Conservation (phyloP, 2,797 vertebrate species). For the Catharus ustulatus region DNA sequence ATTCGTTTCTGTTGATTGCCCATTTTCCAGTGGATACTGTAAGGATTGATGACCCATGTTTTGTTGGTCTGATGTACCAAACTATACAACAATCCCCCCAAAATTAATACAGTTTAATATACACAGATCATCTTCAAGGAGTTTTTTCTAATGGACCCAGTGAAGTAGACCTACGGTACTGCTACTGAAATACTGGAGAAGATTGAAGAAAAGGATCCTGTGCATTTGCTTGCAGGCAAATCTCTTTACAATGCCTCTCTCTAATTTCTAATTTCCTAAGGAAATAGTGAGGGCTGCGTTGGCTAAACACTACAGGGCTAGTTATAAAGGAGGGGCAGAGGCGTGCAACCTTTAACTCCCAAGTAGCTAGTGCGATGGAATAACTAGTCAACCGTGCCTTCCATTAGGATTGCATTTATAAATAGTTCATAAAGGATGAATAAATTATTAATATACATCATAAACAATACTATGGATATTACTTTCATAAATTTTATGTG, state of each 20-base stretch:
- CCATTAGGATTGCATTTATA: slow-evolving; percentile 23
- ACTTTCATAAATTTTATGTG: slow-evolving; percentile 33
- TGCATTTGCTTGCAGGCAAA: not conserved
- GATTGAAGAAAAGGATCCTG: not conserved
- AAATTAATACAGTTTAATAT: not conserved
- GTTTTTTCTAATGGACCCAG: not conserved
- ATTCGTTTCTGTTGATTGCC: not conserved
- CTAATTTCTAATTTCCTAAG: not conserved
- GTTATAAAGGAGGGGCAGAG: not conserved
- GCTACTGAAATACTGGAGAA: not conserved
- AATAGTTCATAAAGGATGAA: slow-evolving; percentile 51
- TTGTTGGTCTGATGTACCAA: not conserved
- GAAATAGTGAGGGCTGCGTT: not conserved
- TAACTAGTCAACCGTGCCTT: not conserved
- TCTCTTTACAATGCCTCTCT: not conserved
- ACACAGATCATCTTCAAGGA: not conserved
- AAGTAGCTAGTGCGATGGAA: not conserved
- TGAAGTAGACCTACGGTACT: not conserved
- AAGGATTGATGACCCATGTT: not conserved
- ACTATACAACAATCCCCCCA: not conserved
- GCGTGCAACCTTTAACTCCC: not conserved
- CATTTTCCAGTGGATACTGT: not conserved
- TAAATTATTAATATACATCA: slow-evolving; percentile 56
- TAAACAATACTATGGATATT: slow-evolving; percentile 6
- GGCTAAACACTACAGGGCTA: not conserved